A percentile compares a stretch with the other conserved stretches of the same genome.
These are phyloP conservation scores for Rhinogobius similis DNA, from an alignment of 2,113 vertebrate genomes.

Conservation along the genomic window DNA sequence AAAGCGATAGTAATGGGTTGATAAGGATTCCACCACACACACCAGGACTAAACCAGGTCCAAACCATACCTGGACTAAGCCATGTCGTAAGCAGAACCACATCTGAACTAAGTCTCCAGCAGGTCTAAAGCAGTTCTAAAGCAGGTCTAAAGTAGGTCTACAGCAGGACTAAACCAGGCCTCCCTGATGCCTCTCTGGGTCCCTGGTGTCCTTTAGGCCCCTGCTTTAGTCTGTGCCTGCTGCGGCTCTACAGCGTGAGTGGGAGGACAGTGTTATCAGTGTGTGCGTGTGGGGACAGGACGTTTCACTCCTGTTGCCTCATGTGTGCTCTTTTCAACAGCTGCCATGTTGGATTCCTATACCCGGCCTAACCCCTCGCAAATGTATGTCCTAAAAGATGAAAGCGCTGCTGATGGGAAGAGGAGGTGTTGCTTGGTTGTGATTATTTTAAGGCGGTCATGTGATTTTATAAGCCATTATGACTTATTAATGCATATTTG, in stretches of 20 bases:
- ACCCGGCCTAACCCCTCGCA: slow-evolving; percentile 39
- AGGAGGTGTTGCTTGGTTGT: slow-evolving; percentile 23
- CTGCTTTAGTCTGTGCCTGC: not conserved
- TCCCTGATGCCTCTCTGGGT: not conserved
- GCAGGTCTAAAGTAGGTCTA: too few relatives aligned
- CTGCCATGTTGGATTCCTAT: slow-evolving; percentile 41
- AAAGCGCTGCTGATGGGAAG: slow-evolving; percentile 10
- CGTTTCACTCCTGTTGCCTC: slow-evolving; percentile 39
- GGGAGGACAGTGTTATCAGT: slow-evolving; percentile 29
- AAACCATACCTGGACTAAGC: too few relatives aligned
- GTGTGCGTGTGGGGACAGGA: slow-evolving; percentile 31
- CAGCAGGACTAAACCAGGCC: too few relatives aligned
- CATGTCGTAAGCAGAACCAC: too few relatives aligned
- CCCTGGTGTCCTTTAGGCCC: not conserved
- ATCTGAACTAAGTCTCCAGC: too few relatives aligned
- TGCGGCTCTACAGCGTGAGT: slow-evolving; percentile 13
- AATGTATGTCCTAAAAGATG: slow-evolving; percentile 13
- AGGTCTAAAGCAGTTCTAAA: too few relatives aligned
- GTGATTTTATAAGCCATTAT: not conserved
- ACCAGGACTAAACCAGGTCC: too few relatives aligned
- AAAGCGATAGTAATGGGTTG: too few relatives aligned
- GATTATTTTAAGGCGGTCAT: slow-evolving; percentile 20
- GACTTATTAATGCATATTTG: not conserved
- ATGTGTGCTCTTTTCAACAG: slow-evolving; percentile 51
- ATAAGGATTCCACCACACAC: too few relatives aligned